Base-by-base conservation (phyloP, 2,888 invertebrate species). In the Ochropleura plecta region DNA sequence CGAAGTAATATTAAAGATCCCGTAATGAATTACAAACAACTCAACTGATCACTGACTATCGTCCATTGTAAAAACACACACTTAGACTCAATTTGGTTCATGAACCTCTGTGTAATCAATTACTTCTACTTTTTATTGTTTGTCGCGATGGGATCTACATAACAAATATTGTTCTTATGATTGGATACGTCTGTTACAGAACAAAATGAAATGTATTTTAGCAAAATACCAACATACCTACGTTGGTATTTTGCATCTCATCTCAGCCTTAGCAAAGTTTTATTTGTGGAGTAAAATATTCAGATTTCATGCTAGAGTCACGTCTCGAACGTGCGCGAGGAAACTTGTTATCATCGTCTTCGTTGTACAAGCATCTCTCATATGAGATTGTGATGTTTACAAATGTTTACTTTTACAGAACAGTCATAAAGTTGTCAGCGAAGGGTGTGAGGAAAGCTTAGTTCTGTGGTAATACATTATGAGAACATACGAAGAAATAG, bases 11-110 rank as follows among this genome's bases (percentile, higher is more conserved):
- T 87, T 86, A 88, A 85, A 88, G 81, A 87, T 85, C 83, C 83
- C 82, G 85, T 89, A 90, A 91, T 87, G 83, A 86, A 85, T 82
- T 81, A 86, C 86, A 90, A 90, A 90, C 84, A 87, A 77, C 79
- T 75, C 76, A 76, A 78, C 57, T 65, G 76, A 81, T 84, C 78
- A 73, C 69, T 71, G 76, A 84, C 73, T 76, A 62, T 79, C 80
- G 70, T 70, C 83, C 77, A 76, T 66, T 66, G 64, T 72, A 73
- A 65, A 57, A 68, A 76, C 30, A 70, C 63, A 70, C 42, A 48
- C 60, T 85, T 81, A 57, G 44, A 74, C 72, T 64, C 10, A 57
- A 59, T 66, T 75, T 74, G 42, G 73, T 70, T 74, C 30, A 64
- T 59, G 12, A 60, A 48, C 55, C 30, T 10, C 9, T 20, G 20